Base-by-base conservation (phyloP, 1,140 invertebrate species). In the Eufriesea mexicana region DNA sequence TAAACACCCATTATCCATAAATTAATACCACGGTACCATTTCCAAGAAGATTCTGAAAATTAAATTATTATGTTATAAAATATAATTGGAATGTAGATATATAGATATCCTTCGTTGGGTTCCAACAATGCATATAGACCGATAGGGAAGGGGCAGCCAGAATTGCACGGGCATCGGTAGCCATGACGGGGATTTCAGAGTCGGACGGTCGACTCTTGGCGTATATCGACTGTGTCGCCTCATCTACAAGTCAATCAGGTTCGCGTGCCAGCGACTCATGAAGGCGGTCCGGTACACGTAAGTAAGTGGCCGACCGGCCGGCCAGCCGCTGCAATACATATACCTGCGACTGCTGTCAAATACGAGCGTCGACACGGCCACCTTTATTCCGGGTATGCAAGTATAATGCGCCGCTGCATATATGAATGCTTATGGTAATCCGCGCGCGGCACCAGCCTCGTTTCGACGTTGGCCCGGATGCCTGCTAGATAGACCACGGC, bases 221-320 rank as follows among this genome's bases (percentile, higher is more conserved):
- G 86, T 88, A 89, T 92, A 94, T 94, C 92, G 93, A 93, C 92
- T 93, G 92, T 93, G 92, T 94, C 92, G 91, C 91, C 93, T 94
- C 93, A 94, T 94, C 93, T 94, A 94, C 93, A 94, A 94, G 93
- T 94, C 93, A 94, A 94, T 94, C 93, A 93, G 91, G 90, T 90
- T 94, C 89, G 93, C 93, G 93, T 94, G 93, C 90, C 88, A 78
- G 79, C 68, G 74, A 92, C 91, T 92, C 92, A 91, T 93, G 90
- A 92, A 85, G 87, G 72, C 84, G 80, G 83, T 78, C 81, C 77
- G 64, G 76, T 87, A 86, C 88, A 90, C 88, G 86, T 90, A 88
- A 88, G 87, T 87, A 87, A 86, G 86, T 89, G 86, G 89, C 84
- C 78, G 86, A 70, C 83, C 72, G 55, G 55, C 77, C 84, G 80